These are phyloP conservation scores for Penaeus indicus DNA, from an alignment of 1,140 invertebrate genomes.

Conservation along the genomic window DNA sequence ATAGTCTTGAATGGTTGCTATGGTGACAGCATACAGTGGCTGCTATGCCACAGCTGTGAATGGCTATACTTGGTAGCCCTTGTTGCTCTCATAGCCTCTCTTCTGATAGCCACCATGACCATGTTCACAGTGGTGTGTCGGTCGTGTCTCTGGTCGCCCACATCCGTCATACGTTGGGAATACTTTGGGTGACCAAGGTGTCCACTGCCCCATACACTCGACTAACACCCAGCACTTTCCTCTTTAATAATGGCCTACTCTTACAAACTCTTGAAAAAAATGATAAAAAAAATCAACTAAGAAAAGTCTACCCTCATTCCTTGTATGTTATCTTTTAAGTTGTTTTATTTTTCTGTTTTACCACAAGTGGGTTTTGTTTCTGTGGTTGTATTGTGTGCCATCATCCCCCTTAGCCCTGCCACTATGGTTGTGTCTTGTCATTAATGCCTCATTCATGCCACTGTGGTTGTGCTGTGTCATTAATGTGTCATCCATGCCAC, in stretches of 20 bases:
- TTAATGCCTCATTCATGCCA: no score
- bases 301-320: slow-evolving; percentile 58
- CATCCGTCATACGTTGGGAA: no score
- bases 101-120: no score
- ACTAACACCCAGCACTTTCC: slow-evolving; percentile 9
- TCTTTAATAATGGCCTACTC: not conserved
- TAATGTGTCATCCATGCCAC: not conserved
- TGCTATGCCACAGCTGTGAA: no score
- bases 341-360: slow-evolving; percentile 28
- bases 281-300: not conserved
- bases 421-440: not conserved
- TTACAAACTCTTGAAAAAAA: slow-evolving; percentile 10
- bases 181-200: no score
- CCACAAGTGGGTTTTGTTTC: slow-evolving; percentile 45
- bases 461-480: no score
- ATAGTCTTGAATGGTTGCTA: no score
- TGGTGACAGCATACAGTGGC: no score
- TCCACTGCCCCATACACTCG: slow-evolving; percentile 2
- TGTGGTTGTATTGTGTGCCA: slow-evolving; percentile 23
- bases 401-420: slow-evolving; percentile 10
- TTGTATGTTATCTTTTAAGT: slow-evolving; percentile 53
- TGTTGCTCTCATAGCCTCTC: no score
- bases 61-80: no score
- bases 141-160: no score
- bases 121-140: no score